Evolutionary conservation across 2,797 vertebrate genomes (phyloP).

Genomic region (Columba guinea): DNA sequence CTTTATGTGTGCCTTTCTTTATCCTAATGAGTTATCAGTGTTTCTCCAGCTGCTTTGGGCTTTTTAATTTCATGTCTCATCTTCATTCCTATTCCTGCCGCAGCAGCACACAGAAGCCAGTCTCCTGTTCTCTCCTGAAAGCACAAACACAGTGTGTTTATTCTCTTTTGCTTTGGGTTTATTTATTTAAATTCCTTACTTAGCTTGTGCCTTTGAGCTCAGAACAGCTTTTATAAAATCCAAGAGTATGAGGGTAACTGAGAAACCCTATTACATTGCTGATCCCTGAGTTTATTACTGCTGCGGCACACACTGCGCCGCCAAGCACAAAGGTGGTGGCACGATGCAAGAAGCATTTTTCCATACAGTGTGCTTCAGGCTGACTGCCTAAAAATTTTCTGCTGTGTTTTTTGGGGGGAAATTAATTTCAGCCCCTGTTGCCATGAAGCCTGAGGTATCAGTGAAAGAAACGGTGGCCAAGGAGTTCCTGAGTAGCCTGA

Average conservation of each 20-base stretch:
- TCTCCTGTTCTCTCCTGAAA: neutral
- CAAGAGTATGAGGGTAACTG: neutral
- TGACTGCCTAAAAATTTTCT: conserved; percentile 19
- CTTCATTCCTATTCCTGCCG: neutral
- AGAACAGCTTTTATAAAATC: neutral
- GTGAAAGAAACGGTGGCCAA: conserved; percentile 83
- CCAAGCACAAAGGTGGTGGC: neutral
- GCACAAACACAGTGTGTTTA: neutral
- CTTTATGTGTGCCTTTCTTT: neutral
- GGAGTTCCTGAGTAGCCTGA: conserved; percentile 85
- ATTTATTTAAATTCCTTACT: neutral
- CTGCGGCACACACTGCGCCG: neutral
- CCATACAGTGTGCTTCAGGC: neutral
- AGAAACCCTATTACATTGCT: neutral
- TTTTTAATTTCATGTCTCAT: neutral
- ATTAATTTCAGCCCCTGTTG: conserved; percentile 70
- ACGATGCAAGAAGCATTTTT: neutral
- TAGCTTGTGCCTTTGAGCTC: neutral
- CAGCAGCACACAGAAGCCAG: neutral
- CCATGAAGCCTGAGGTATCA: conserved; percentile 68
- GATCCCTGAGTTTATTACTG: neutral
- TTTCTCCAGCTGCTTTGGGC: neutral
- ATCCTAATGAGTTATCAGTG: neutral
- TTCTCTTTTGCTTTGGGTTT: neutral
- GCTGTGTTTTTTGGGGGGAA: neutral